Evolutionary conservation across 2,888 invertebrate genomes (phyloP), one percentile per base, ranked within the genome.

Genomic region (Aporophyla lueneburgensis): DNA sequence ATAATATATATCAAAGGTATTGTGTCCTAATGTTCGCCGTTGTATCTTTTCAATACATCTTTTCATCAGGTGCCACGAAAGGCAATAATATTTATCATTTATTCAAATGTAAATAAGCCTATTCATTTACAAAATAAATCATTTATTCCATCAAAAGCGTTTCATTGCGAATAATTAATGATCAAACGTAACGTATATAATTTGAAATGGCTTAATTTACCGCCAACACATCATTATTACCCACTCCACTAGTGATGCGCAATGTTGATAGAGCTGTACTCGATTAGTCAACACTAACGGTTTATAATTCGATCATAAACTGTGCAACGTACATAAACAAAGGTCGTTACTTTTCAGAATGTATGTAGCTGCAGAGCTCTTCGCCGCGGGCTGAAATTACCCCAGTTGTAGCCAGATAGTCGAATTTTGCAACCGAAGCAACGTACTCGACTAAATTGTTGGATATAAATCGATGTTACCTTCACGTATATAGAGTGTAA

Each of bases 41-140:
- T 33, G 33, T 65, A 33, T 49, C n/a, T 53, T 68, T 74, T 74
- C 62, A 74, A 84, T 63, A 56, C 14, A 16, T 49, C 54, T 65
- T 68, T 81, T 75, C 70, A 81, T 65, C 43, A 58, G 19, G 6
- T 76, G 12, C 24, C 81, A 69, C 59, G 59, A 69, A 27, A 68
- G 21, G 33, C 43, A 46, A 68, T 54, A 33, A 33, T 24, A 69
- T 75, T 68, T 72, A 71, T 33, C 9, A 56, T 65, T 72, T 19
- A 85, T 86, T 78, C 56, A 84, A 78, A 84, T 86, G 77, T 77
- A 80, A 86, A 80, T 83, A 74, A 71, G 61, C 49, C 40, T 19
- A 73, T 73, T 76, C 63, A 66, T 43, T 65, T n/a, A 43, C 54
- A 63, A 73, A 80, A 74, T 74, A 66, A 81, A 78, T 81, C 56